A percentile compares a stretch with the other conserved stretches of the same genome.
These are phyloP conservation scores for Murina feae DNA, from an alignment of 2,113 vertebrate genomes.

Conservation along the genomic window DNA sequence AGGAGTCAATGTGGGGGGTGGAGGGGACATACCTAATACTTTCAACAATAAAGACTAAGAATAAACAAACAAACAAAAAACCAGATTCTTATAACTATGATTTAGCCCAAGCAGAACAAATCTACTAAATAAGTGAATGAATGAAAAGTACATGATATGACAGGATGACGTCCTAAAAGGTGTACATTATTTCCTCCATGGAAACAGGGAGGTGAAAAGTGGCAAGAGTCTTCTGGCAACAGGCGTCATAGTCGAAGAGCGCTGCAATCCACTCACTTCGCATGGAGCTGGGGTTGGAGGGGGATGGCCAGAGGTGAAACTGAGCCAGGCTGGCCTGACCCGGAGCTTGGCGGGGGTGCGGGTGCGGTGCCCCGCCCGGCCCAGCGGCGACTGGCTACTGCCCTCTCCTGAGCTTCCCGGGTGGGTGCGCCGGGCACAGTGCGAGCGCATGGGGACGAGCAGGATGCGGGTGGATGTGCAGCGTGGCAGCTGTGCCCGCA, in stretches of 20 bases:
- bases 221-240: neutral
- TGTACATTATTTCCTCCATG: fast-evolving
- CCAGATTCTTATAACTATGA: neutral
- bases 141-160: neutral
- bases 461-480: too few species aligned
- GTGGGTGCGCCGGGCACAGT: fast-evolving
- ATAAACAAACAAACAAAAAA: too few species aligned
- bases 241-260: neutral
- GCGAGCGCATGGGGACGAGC: fast-evolving
- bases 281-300: neutral
- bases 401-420: fast-evolving
- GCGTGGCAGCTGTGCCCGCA: too few species aligned
- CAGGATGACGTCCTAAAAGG: neutral
- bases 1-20: too few species aligned
- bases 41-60: too few species aligned
- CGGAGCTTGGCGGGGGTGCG: slow-evolving; percentile 1
- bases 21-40: too few species aligned
- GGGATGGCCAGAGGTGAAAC: too few species aligned
- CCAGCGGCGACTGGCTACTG: too few species aligned
- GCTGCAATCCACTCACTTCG: neutral
- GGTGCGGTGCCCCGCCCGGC: too few species aligned
- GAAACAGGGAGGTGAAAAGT: neutral
- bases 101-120: neutral
- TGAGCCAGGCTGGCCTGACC: slow-evolving; percentile 56
- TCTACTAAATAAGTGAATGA: neutral